Percentiles rank a stretch among this genome's conserved stretches.
These are phyloP conservation scores for Irena cyanogastra DNA, from an alignment of 2,113 vertebrate species.

Conservation along the genomic window DNA sequence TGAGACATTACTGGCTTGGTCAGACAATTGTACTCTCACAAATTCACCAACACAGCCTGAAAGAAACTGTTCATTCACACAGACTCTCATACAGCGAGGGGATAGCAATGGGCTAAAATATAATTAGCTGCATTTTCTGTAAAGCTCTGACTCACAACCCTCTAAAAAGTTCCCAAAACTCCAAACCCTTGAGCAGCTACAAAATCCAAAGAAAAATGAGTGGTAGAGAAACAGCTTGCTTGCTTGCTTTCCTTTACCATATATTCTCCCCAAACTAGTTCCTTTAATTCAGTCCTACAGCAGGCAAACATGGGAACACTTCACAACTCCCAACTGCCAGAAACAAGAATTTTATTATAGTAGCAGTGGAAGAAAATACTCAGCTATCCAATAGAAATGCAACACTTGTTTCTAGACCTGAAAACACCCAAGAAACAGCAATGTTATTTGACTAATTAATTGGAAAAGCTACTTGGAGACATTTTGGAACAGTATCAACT, in stretches of 20 bases:
- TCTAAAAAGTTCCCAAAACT: not conserved
- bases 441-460: not conserved
- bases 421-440: not conserved
- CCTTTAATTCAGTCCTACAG: not conserved
- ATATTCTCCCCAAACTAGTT: not conserved
- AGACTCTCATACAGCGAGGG: not conserved
- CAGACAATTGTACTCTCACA: not conserved
- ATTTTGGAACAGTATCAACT: constrained; percentile 9
- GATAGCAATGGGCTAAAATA: not conserved
- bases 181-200: not conserved
- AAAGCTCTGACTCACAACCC: not conserved
- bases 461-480: not conserved
- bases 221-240: not conserved
- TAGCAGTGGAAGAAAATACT: not conserved
- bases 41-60: not conserved
- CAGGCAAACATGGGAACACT: not conserved
- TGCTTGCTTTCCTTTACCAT: not conserved
- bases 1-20: not conserved
- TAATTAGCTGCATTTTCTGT: not conserved
- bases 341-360: not conserved
- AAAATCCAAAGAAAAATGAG: not conserved
- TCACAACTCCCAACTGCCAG: not conserved
- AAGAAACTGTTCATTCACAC: not conserved
- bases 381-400: not conserved
- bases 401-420: not conserved